Conservation (phyloP, 2,888 invertebrate genomes). For the Drymonia ruficornis region DNA sequence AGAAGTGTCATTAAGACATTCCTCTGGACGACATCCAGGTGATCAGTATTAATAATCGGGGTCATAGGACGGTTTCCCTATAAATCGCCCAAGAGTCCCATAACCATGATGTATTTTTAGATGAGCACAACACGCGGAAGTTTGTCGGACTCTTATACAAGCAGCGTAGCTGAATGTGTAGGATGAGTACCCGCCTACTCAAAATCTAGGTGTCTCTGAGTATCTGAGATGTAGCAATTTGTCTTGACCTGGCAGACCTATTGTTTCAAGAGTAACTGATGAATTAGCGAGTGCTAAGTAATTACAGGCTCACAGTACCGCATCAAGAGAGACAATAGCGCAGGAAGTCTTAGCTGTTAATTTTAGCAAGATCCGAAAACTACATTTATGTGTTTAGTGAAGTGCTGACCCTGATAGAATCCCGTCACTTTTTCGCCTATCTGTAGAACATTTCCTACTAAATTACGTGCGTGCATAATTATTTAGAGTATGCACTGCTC, state of each 20-base stretch:
- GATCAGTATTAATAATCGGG: conserved; percentile 57
- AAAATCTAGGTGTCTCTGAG: background rate
- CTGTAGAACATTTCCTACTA: too few species aligned
- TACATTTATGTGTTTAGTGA: too few species aligned
- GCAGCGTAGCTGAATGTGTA: conserved; percentile 5
- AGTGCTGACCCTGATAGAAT: too few species aligned
- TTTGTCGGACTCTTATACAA: conserved; percentile 7
- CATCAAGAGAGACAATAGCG: background rate
- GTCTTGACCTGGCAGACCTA: background rate
- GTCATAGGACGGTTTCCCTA: conserved; percentile 34
- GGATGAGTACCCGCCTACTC: background rate
- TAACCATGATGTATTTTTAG: conserved; percentile 19
- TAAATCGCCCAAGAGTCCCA: conserved; percentile 28
- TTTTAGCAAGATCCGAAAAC: background rate
- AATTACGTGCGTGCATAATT: background rate
- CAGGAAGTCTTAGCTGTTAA: background rate
- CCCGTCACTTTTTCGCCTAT: too few species aligned
- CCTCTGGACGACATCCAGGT: conserved; percentile 74
- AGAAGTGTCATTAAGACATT: conserved; percentile 61
- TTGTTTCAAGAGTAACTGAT: background rate
- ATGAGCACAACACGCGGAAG: conserved; percentile 14
- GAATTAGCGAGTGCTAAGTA: background rate
- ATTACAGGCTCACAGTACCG: background rate
- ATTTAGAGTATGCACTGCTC: background rate
- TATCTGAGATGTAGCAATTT: too few species aligned